A percentile compares a stretch with the other conserved stretches of the same genome.
phyloP scores from a whole-genome alignment of 2,797 vertebrate genomes.

The Bovichtus diacanthus region DNA sequence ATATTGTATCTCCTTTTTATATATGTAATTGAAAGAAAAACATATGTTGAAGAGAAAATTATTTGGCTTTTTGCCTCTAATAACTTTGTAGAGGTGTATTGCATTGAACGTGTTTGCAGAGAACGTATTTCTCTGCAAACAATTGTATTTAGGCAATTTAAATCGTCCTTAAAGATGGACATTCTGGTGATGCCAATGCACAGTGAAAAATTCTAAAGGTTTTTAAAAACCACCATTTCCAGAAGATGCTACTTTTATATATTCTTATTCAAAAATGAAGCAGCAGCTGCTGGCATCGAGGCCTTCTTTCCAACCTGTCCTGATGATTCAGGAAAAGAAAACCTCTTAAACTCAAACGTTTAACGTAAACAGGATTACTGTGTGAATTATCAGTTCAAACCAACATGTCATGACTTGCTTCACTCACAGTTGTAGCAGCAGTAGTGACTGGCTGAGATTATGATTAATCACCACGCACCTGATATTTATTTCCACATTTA shows the following conservation, averaged over 20 bases:
- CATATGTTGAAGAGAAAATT: no score
- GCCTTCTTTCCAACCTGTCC: not conserved
- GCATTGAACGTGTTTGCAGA: not conserved
- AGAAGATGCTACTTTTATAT: not conserved
- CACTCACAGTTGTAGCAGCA: conserved; percentile 1
- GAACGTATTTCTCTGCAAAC: not conserved
- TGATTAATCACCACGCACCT: conserved; percentile 27
- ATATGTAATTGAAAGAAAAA: no score
- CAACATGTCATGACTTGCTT: conserved; percentile 1
- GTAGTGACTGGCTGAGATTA: not conserved
- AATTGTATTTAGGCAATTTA: not conserved
- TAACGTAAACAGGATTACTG: not conserved
- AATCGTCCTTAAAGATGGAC: not conserved
- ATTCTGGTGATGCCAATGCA: not conserved
- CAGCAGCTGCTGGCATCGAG: not conserved
- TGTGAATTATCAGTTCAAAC: not conserved
- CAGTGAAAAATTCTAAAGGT: no score
- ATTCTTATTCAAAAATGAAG: not conserved
- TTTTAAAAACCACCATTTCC: not conserved
- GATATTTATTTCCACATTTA: conserved; percentile 34
- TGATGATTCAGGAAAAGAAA: not conserved
- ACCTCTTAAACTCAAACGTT: no score
- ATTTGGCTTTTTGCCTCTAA: not conserved
- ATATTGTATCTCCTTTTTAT: no score
- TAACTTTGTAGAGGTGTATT: not conserved